These are phyloP conservation scores for Bothrops alternatus DNA, from an alignment of 2,797 vertebrate species.

Conservation along the genomic window DNA sequence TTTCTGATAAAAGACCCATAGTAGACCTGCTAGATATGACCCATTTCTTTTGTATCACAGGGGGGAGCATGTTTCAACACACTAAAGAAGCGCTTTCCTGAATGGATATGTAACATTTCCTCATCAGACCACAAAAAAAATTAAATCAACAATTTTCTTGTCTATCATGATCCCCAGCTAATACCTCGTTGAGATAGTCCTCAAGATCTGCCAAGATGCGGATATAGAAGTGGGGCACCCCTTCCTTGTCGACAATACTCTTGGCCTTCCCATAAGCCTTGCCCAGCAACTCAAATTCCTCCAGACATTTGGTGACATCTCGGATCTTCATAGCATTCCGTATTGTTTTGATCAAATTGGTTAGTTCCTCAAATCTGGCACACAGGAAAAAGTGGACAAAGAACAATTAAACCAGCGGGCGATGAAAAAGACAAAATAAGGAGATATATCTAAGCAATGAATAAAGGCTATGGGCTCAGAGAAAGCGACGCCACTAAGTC, in stretches of 20 bases:
- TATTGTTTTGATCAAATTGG: constrained; percentile 90
- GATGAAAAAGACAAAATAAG: not conserved
- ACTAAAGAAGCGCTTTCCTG: not conserved
- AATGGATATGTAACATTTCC: not conserved
- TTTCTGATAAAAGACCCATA: not conserved
- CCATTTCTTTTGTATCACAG: not conserved
- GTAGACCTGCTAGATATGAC: not conserved
- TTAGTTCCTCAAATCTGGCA: constrained; percentile 88
- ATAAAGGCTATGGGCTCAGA: not conserved
- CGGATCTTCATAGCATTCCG: constrained; percentile 94
- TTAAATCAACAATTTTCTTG: not conserved
- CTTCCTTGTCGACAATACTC: constrained; percentile 91
- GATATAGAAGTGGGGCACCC: constrained; percentile 87
- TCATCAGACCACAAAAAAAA: not conserved
- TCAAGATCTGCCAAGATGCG: constrained; percentile 88
- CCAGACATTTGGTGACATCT: constrained; percentile 89
- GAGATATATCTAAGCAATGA: too few relatives aligned
- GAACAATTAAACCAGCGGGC: not conserved
- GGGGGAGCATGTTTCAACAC: not conserved
- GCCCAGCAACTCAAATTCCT: constrained; percentile 90
- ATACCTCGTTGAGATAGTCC: constrained; percentile 89
- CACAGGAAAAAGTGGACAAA: not conserved
- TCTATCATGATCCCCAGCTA: not conserved
- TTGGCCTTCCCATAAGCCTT: constrained; percentile 90
- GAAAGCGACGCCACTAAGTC: not conserved